Percentiles rank a stretch among this genome's conserved stretches.
Conservation (phyloP, 2,797 vertebrate species). For the Luscinia luscinia region DNA sequence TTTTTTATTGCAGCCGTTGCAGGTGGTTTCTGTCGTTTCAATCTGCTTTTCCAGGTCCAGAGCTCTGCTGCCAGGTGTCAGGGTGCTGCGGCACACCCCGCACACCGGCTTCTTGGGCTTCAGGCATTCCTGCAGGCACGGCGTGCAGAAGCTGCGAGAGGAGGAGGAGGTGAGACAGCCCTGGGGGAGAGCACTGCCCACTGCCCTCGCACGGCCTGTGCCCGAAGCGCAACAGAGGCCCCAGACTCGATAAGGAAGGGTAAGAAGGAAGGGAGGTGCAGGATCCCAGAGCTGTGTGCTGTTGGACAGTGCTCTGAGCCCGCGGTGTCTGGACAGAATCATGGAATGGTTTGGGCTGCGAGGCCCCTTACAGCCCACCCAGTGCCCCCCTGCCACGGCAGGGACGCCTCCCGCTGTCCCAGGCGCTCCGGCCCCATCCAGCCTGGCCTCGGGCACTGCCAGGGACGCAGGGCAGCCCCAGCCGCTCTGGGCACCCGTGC, state of each 20-base stretch:
- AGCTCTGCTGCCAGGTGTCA: constrained; percentile 84
- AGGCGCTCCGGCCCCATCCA: not conserved
- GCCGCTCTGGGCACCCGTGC: not conserved
- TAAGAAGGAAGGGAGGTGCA: not conserved
- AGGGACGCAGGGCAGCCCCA: not conserved
- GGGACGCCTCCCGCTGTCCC: not conserved
- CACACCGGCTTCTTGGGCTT: constrained; percentile 94
- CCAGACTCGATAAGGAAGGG: rapidly evolving
- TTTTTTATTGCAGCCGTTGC: constrained; percentile 92
- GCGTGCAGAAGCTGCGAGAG: constrained; percentile 87
- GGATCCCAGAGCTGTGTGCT: rapidly evolving
- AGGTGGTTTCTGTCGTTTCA: constrained; percentile 86
- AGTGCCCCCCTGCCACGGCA: not conserved
- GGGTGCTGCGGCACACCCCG: constrained; percentile 90
- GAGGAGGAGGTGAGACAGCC: not conserved
- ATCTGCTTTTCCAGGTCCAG: constrained; percentile 87
- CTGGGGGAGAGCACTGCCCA: rapidly evolving
- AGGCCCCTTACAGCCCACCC: rapidly evolving
- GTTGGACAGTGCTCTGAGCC: rapidly evolving
- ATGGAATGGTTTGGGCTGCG: not conserved
- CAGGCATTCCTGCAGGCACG: constrained; percentile 94
- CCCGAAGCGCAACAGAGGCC: rapidly evolving
- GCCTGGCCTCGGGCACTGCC: not conserved
- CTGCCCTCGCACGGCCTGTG: rapidly evolving
- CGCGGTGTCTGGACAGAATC: not conserved